phyloP scores from a whole-genome alignment of 2,797 vertebrate genomes.

The Anableps anableps region DNA sequence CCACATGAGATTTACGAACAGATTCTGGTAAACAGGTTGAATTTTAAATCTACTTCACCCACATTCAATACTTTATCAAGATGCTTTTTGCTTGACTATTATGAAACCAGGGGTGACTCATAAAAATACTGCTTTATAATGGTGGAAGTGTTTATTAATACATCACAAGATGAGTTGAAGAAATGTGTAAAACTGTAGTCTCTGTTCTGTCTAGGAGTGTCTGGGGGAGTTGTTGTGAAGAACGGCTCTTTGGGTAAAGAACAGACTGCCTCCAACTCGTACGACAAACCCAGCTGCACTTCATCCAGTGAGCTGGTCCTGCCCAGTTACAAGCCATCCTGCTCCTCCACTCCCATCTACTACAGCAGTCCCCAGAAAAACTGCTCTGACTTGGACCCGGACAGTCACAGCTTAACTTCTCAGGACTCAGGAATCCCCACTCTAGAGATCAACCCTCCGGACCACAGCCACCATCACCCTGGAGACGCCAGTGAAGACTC shows the following conservation, averaged over 20 bases:
- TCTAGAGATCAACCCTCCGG: constrained; percentile 89
- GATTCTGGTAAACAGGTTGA: neutral
- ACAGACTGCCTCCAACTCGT: constrained; percentile 16
- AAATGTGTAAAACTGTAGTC: neutral
- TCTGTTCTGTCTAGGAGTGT: constrained; percentile 44
- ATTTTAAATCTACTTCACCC: neutral
- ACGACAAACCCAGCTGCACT: constrained; percentile 35
- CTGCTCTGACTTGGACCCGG: constrained; percentile 53
- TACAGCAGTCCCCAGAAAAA: constrained; percentile 59
- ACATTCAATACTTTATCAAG: too few relatives aligned
- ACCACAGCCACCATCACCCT: constrained; percentile 68
- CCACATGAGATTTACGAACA: neutral
- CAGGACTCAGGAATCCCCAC: constrained; percentile 94
- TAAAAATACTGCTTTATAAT: neutral
- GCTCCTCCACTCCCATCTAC: constrained; percentile 54
- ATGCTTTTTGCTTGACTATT: neutral
- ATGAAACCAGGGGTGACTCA: neutral
- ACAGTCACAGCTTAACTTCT: constrained; percentile 82
- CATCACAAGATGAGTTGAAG: too few relatives aligned
- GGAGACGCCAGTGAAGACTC: constrained; percentile 63
- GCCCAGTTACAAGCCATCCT: constrained; percentile 63
- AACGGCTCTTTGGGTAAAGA: constrained; percentile 58
- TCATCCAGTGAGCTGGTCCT: constrained; percentile 30
- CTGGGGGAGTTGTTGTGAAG: constrained; percentile 59
- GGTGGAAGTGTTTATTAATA: neutral